These are phyloP conservation scores for Chrysodeixis includens DNA, from an alignment of 2,888 invertebrate species.

Conservation along the genomic window DNA sequence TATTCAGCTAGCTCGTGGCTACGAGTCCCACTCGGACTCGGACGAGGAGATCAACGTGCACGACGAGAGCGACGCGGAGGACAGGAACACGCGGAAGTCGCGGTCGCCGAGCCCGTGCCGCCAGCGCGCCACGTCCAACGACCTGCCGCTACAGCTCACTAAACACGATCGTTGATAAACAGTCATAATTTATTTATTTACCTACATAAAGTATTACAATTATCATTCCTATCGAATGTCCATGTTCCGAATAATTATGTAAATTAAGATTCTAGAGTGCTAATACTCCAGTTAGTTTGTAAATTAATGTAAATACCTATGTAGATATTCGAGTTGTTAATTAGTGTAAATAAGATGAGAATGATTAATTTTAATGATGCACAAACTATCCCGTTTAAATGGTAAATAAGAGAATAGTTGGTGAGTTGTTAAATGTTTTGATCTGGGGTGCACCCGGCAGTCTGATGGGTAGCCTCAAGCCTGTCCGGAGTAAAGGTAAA, in stretches of 20 bases:
- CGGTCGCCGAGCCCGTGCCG: constrained; percentile 85
- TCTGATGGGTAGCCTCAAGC: constrained; percentile 13
- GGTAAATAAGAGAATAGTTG: constrained; percentile 41
- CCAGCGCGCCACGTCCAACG: constrained; percentile 71
- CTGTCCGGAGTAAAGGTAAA: constrained; percentile 24
- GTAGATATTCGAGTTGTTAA: constrained; percentile 79
- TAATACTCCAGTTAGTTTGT: constrained; percentile 80
- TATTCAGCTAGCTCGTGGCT: constrained; percentile 82
- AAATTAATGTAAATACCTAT: constrained; percentile 82
- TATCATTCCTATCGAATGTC: constrained; percentile 77
- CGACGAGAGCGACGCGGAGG: constrained; percentile 92
- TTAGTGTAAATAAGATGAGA: constrained; percentile 73
- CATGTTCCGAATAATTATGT: constrained; percentile 80
- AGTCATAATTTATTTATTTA: constrained; percentile 72
- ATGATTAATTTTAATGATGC: constrained; percentile 75
- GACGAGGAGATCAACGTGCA: constrained; percentile 96
- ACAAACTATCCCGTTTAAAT: constrained; percentile 71
- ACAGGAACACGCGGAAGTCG: constrained; percentile 81
- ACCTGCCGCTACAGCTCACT: constrained; percentile 92
- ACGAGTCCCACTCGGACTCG: constrained; percentile 89
- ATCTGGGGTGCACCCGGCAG: constrained; percentile 25
- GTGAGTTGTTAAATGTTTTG: constrained; percentile 35
- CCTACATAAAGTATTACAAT: constrained; percentile 75
- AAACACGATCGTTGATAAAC: constrained; percentile 91
- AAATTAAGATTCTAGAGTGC: constrained; percentile 77